Conservation (phyloP, 30 jellyfish, hydroid and myxozoan genomes). For the Cassiopea xamachana region DNA sequence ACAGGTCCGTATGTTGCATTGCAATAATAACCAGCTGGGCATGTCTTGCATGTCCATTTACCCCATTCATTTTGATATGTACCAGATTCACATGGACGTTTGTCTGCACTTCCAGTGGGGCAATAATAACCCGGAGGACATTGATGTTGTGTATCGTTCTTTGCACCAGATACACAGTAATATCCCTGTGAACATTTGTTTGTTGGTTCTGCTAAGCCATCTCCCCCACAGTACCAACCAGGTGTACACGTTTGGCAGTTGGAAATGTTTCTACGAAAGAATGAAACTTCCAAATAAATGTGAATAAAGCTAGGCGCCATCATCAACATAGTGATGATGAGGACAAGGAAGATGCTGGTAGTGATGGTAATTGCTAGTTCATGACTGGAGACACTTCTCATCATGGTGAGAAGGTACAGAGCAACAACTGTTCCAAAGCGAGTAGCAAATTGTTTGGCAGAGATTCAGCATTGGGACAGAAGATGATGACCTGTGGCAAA, state of each 20-base stretch:
- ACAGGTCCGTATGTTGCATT: constrained; percentile 83
- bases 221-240: constrained; percentile 92
- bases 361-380: too few relatives aligned
- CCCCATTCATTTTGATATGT: constrained; percentile 88
- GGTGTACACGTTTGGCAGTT: constrained; percentile 94
- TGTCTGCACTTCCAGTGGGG: constrained; percentile 63
- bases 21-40: constrained; percentile 92
- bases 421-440: neutral
- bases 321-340: too few relatives aligned
- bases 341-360: too few relatives aligned
- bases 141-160: constrained; percentile 58
- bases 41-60: constrained; percentile 87
- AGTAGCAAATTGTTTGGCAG: neutral
- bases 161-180: constrained; percentile 87
- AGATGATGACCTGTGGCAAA: neutral
- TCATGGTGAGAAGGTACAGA: too few relatives aligned
- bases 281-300: neutral
- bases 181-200: constrained; percentile 86
- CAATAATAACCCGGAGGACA: constrained; percentile 92
- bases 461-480: neutral
- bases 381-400: too few relatives aligned
- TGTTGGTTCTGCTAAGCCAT: constrained; percentile 79
- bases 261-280: constrained; percentile 61
- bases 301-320: too few relatives aligned
- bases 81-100: constrained; percentile 91